Percentiles rank a stretch among this genome's conserved stretches.
phyloP scores from a whole-genome alignment of 2,797 vertebrate genomes.

The Pogonophryne albipinna region DNA sequence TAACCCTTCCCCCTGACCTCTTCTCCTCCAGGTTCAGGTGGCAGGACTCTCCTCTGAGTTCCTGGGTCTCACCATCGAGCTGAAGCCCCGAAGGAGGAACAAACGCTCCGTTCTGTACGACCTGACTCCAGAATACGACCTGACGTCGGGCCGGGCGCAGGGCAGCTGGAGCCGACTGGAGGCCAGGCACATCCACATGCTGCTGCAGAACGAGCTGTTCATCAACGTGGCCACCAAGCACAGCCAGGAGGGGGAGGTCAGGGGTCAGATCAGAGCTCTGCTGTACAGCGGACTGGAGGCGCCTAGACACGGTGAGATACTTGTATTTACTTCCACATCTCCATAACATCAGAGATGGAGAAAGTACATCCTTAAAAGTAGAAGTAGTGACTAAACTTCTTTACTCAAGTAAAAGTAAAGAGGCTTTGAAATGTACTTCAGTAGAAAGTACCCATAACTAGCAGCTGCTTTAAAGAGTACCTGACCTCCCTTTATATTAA shows the following conservation, averaged over 20 bases:
- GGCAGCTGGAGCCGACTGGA: slow-evolving; percentile 89
- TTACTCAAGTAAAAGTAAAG: too few relatives aligned
- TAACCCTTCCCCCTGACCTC: background rate
- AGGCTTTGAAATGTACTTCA: too few relatives aligned
- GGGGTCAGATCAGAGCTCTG: slow-evolving; percentile 91
- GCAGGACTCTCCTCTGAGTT: slow-evolving; percentile 89
- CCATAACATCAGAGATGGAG: too few relatives aligned
- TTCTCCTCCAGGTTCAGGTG: slow-evolving; percentile 87
- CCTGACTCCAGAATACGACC: slow-evolving; percentile 82
- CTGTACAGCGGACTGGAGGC: slow-evolving; percentile 90
- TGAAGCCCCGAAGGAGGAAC: slow-evolving; percentile 92
- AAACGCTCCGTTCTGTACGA: slow-evolving; percentile 92
- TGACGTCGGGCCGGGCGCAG: slow-evolving; percentile 53
- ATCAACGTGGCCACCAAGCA: slow-evolving; percentile 93
- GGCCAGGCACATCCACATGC: slow-evolving; percentile 94
- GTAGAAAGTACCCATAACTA: too few relatives aligned
- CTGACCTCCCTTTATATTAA: too few relatives aligned
- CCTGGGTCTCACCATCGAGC: slow-evolving; percentile 90
- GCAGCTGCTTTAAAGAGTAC: too few relatives aligned
- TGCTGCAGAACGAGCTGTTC: slow-evolving; percentile 97
- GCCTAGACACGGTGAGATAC: slow-evolving; percentile 80
- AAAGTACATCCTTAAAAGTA: too few relatives aligned
- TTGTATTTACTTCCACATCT: too few relatives aligned
- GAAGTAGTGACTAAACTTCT: too few relatives aligned
- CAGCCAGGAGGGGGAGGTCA: slow-evolving; percentile 91